Evolutionary conservation across 1,140 invertebrate species (phyloP), one percentile per base, ranked within the genome.

Genomic region (Meloidogyne exigua): DNA sequence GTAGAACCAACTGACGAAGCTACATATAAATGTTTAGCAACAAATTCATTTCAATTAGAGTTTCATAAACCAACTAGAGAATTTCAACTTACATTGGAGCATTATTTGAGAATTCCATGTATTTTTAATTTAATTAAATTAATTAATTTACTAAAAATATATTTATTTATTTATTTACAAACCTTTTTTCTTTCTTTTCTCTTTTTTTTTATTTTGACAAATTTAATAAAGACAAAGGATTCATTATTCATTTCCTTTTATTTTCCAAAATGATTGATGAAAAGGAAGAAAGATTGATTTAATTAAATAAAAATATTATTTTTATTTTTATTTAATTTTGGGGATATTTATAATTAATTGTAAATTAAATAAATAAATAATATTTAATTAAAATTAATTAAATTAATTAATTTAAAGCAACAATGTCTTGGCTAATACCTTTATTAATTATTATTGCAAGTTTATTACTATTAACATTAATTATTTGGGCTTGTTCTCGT

Each of bases 341-440:
- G 15, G 2, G 28, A 18, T n/a, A n/a, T n/a, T n/a, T n/a, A n/a
- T n/a, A n/a, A n/a, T n/a, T n/a, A n/a, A n/a, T n/a, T n/a, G n/a
- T n/a, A n/a, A n/a, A n/a, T n/a, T n/a, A n/a, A n/a, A n/a, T n/a
- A n/a, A n/a, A n/a, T n/a, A n/a, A n/a, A n/a, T n/a, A n/a, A n/a
- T n/a, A n/a, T n/a, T n/a, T n/a, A n/a, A n/a, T n/a, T n/a, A n/a
- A n/a, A n/a, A n/a, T n/a, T n/a, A n/a, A n/a, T n/a, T n/a, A n/a
- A n/a, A n/a, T 72, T 72, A 62, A 0, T 62, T 26, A 23, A 32
- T 12, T 74, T 42, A 18, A 13, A 76, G 75, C 23, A 12, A 49
- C 68, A 25, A 62, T 76, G 49, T 71, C 75, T 0, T 76, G 75
- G 75, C 18, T 76, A 15, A 69, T 66, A 12, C 75, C 75, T n/a